Base-by-base conservation (phyloP, 2,113 vertebrate species). In the Erythrolamprus reginae region DNA sequence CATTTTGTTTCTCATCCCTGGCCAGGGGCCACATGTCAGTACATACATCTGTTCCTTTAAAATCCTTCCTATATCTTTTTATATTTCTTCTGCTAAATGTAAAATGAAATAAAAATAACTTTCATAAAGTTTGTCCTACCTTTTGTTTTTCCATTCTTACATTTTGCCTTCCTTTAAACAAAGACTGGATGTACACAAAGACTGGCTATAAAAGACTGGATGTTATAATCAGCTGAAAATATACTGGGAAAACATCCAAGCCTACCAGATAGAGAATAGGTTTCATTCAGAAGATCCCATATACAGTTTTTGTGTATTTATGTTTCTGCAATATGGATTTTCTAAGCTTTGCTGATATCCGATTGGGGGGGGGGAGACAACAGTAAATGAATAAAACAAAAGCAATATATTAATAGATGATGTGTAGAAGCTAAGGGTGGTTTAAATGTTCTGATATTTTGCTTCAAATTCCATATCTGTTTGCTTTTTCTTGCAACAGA, bases 51-150 rank as follows among this genome's bases (percentile, higher is more conserved):
- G 61, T 13, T 88, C 82, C 10, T n/a, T 48, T n/a, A 5, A 6
- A 84, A n/a, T 10, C n/a, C 58, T 89, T 47, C 84, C 13, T 90
- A 51, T 26, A 15, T 8, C 50, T 92, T 89, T 86, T 38, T 26
- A 7, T 26, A 19, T 92, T 92, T 52, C 3, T 51, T 58, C 28
- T 89, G 83, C 55, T 70, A 92, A n/a, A 90, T 47, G 10, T 50
- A 84, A 86, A 19, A 61, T 93, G 23, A 87, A 87, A 45, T n/a
- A 50, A 92, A 53, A 90, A 90, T 0, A 17, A 5, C 1, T 94
- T 53, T 19, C 55, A 52, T 83, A 91, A 65, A 0, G 10, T 92
- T 85, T 90, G 61, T 70, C 56, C 23, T 91, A 93, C 92, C 87
- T 88, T 3, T 92, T 86, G 48, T 82, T 53, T 86, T 70, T n/a